Base-by-base conservation (phyloP, 2,888 invertebrate genomes). In the Cancer borealis region DNA sequence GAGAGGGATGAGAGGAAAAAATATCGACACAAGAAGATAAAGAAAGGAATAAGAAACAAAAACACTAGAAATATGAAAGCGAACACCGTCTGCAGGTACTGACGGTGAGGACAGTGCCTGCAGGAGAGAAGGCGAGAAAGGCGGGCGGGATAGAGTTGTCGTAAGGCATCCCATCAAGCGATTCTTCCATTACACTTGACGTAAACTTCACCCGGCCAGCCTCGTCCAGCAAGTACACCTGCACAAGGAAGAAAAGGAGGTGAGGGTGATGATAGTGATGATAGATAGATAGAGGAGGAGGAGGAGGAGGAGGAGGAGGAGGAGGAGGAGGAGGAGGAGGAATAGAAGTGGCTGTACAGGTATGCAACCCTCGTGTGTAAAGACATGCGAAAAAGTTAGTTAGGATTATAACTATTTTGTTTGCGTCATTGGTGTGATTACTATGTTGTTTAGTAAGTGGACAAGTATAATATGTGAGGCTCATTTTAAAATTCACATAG, bases 81-180 rank as follows among this genome's bases (percentile, higher is more conserved):
- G 12, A 79, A 30, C 79, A 79, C 3, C 79, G 0, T 79, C 30
- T 8, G 30, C 30, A 79, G 30, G 26, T 14, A 88, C 88, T 88
- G 21, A 95, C 95, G 26, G 95, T 84, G 3, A 30, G 17, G 47
- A 95, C 39, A n/a, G 93, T 91, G 4, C 88, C 95, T 5, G 95
- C 93, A 0, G 95, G 95, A 6, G 93, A 92, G 93, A 93, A 95
- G 92, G 95, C 95, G 6, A 95, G 90, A 92, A 93, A 95, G 49
- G 93, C 95, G 21, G 93, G 95, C 10, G 93, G 92, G n/a, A 93
- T 93, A 88, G 93, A 91, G 14, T 93, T 91, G 14, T 93, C 93
- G 66, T 91, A 93, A 3, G 46, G 6, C 0, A 73, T 73, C 3
- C 88, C 89, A 6, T 73, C 49, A 1, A 91, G 60, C 2, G 60